These are phyloP conservation scores for Zootermopsis nevadensis DNA, from an alignment of 2,888 invertebrate species.

Conservation along the genomic window DNA sequence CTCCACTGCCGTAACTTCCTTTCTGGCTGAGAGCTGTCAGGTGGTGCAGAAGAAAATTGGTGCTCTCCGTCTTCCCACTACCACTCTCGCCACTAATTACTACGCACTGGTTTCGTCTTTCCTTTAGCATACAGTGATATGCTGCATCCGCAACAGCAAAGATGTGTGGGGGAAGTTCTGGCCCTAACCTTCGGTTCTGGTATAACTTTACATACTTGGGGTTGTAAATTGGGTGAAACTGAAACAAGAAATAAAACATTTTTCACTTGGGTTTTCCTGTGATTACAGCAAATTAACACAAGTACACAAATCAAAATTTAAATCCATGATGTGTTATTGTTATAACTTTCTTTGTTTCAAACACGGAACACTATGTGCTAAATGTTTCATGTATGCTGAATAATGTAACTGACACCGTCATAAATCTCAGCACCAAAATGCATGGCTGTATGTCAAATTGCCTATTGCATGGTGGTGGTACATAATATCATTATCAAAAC, in stretches of 20 bases:
- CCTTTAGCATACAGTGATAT: constrained; percentile 93
- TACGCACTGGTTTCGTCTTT: constrained; percentile 91
- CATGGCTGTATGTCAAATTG: no score
- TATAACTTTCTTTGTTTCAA: no score
- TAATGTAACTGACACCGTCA: no score
- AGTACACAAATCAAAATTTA: not conserved
- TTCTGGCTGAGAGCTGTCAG: constrained; percentile 95
- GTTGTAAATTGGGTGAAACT: constrained; percentile 96
- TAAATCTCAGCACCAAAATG: no score
- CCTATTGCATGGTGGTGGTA: no score
- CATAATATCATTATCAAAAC: no score
- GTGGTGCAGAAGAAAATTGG: constrained; percentile 94
- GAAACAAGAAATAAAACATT: constrained; percentile 59
- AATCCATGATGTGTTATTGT: no score
- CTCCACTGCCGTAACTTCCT: constrained; percentile 93
- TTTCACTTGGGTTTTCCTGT: not conserved
- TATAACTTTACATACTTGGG: constrained; percentile 97
- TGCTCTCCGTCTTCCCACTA: constrained; percentile 97
- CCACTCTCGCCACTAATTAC: constrained; percentile 96
- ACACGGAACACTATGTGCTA: no score
- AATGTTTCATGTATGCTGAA: no score
- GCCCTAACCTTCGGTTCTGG: constrained; percentile 90
- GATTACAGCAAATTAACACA: not conserved
- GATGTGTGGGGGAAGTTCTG: constrained; percentile 94
- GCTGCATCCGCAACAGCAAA: constrained; percentile 96